Conservation (phyloP, 2,888 invertebrate genomes). For the Mermis nigrescens region DNA sequence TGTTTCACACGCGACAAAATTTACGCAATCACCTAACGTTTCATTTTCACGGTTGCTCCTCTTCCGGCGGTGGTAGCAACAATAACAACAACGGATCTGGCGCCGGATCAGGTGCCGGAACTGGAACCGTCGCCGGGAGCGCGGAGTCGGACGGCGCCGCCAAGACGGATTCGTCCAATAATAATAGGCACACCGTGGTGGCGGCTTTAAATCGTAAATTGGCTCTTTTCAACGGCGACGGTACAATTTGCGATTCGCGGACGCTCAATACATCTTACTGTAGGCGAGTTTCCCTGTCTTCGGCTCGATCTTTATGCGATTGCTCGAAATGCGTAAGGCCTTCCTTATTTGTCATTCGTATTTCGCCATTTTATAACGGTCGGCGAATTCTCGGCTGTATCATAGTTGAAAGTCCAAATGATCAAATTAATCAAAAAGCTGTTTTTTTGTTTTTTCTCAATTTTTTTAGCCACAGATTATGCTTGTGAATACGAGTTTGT, state of each 20-base stretch:
- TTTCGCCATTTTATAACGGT: too few relatives aligned
- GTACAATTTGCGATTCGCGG: not conserved
- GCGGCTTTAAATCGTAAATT: constrained; percentile 6
- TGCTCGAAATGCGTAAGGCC: not conserved
- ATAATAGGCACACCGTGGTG: constrained; percentile 4
- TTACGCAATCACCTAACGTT: constrained; percentile 22
- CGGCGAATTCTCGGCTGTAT: too few relatives aligned
- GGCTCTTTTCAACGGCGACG: not conserved
- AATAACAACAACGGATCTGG: not conserved
- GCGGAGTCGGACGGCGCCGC: not conserved
- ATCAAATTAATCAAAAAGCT: too few relatives aligned
- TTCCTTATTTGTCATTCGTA: too few relatives aligned
- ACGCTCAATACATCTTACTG: not conserved
- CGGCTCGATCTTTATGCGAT: not conserved
- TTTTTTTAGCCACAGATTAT: too few relatives aligned
- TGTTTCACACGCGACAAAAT: constrained; percentile 21
- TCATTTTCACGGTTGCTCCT: constrained; percentile 16
- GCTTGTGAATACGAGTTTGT: too few relatives aligned
- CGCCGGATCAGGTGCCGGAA: not conserved
- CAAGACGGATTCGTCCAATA: not conserved
- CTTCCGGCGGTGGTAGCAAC: not conserved
- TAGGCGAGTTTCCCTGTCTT: not conserved
- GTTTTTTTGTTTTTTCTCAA: too few relatives aligned
- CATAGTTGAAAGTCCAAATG: too few relatives aligned
- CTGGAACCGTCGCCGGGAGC: not conserved